Base-by-base conservation (phyloP, 2,888 invertebrate species). In the Temnothorax unifasciatus region DNA sequence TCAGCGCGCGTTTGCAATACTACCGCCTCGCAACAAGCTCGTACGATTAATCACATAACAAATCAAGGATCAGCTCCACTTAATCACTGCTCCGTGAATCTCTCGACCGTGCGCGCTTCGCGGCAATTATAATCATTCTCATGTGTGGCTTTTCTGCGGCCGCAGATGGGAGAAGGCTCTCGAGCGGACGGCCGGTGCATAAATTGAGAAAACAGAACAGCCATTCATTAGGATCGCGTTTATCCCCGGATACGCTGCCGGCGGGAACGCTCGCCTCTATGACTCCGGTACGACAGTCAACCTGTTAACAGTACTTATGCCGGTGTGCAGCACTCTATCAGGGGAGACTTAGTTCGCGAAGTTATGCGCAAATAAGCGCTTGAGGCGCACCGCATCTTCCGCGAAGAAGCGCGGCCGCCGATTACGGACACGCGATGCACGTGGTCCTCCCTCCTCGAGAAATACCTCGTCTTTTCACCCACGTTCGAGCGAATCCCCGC, bases 381-480 rank as follows among this genome's bases (percentile, higher is more conserved):
- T 85, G 76, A 66, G 90, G 92, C 89, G 83, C 85, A 86, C 83
- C 84, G 82, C 89, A 92, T 84, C 79, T 75, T 69, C 74, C 74
- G 73, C 74, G 81, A 73, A 92, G 54, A 85, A 92, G 91, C 89
- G 88, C 92, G 88, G 86, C 66, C 82, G 86, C 90, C 91, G 93
- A 93, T 93, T 93, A 92, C 91, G 89, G 88, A 89, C 93, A 93
- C 93, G 93, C 93, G 91, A 93, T 90, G 84, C 81, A 83, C 86
- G 79, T 18, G 75, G 47, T 9, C 79, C 85, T 79, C 85, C 85
- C 86, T 83, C 83, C 63, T 59, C 85, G 85, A 68, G 85, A 86
- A 86, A 87, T 83, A 86, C 68, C 81, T 57, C 63, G 34, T 75
- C 88, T 82, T 86, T 90, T 90, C 90, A 87, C 87, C 87, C 82